These are phyloP conservation scores for Sus cebifrons DNA, from an alignment of 2,797 vertebrate species.

Conservation along the genomic window DNA sequence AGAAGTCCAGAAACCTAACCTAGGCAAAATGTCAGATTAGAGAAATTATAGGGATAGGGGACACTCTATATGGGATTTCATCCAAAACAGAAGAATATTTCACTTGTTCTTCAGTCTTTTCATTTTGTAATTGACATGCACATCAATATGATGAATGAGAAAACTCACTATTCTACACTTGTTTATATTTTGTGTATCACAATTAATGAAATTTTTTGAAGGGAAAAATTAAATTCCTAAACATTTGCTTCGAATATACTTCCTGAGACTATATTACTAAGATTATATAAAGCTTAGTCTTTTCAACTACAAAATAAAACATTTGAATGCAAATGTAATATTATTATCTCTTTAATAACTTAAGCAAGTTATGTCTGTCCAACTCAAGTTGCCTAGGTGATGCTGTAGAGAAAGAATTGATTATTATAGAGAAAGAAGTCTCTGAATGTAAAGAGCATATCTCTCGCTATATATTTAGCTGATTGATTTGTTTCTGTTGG, in stretches of 20 bases:
- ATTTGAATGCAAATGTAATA: constrained; percentile 60
- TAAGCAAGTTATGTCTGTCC: constrained; percentile 37
- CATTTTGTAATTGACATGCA: background rate
- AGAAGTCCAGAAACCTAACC: background rate
- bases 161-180: background rate
- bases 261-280: constrained; percentile 54
- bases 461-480: background rate
- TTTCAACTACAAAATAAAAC: constrained; percentile 69
- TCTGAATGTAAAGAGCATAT: constrained; percentile 46
- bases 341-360: constrained; percentile 54
- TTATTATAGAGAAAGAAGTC: background rate
- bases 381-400: constrained; percentile 42
- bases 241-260: constrained; percentile 62
- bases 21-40: background rate
- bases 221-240: constrained; percentile 73
- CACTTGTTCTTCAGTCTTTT: background rate
- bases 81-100: background rate
- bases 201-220: constrained; percentile 57
- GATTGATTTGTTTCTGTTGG: constrained; percentile 65
- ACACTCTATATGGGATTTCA: background rate
- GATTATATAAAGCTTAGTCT: constrained; percentile 27
- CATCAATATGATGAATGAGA: background rate
- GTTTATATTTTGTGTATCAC: constrained; percentile 62
- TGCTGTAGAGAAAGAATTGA: constrained; percentile 13
- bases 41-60: background rate